phyloP scores from a whole-genome alignment of 1,140 invertebrate species.

The Parasteatoda tepidariorum region DNA sequence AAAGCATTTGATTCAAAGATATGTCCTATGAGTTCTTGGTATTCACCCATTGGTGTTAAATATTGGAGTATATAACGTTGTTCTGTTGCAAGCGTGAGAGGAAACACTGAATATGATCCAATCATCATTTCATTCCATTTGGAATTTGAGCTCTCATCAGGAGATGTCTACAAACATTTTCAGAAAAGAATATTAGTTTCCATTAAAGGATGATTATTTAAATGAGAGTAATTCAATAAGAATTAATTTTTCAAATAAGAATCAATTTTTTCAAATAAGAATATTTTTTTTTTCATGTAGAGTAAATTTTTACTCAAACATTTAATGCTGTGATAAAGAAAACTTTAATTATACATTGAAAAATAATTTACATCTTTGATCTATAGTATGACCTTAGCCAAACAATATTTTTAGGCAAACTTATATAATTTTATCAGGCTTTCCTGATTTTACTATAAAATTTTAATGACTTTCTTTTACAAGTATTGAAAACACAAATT shows the following conservation, averaged over 20 bases:
- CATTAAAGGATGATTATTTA: background rate
- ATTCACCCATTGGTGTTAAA: slow-evolving; percentile 93
- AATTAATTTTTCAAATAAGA: background rate
- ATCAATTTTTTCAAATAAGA: background rate
- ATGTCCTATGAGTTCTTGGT: slow-evolving; percentile 93
- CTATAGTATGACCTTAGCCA: too few relatives aligned
- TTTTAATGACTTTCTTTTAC: too few relatives aligned
- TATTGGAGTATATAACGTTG: slow-evolving; percentile 94
- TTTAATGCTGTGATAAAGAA: too few relatives aligned
- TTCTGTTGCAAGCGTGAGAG: slow-evolving; percentile 84
- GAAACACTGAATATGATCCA: slow-evolving; percentile 86
- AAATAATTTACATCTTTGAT: too few relatives aligned
- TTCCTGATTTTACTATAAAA: too few relatives aligned
- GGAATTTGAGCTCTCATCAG: slow-evolving; percentile 75
- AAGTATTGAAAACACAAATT: too few relatives aligned
- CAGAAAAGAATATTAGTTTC: background rate
- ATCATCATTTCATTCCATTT: slow-evolving; percentile 90
- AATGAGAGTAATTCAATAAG: background rate
- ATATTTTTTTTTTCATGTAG: too few relatives aligned
- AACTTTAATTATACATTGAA: too few relatives aligned
- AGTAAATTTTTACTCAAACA: too few relatives aligned
- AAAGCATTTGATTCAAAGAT: slow-evolving; percentile 93
- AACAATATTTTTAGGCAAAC: too few relatives aligned
- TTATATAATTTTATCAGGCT: too few relatives aligned
- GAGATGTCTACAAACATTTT: background rate